These are phyloP conservation scores for Cheumatopsyche charites DNA, from an alignment of 1,140 invertebrate genomes.

Conservation along the genomic window DNA sequence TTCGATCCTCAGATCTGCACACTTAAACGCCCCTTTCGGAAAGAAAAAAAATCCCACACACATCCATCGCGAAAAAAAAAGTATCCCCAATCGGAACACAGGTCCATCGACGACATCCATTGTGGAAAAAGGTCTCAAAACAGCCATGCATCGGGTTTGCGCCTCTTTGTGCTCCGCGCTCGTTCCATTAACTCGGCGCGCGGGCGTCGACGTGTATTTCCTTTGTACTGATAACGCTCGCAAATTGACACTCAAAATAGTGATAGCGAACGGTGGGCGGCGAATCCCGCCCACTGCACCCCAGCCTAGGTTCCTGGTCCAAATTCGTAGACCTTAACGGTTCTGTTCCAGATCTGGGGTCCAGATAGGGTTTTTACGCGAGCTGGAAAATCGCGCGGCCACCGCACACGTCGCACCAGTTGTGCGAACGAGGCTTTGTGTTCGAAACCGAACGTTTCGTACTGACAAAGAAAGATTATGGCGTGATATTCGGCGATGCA, in stretches of 20 bases:
- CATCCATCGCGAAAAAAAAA: too few species aligned
- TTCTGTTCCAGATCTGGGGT: constrained; percentile 23
- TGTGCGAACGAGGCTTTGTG: too few species aligned
- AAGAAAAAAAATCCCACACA: too few species aligned
- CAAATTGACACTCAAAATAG: constrained; percentile 40
- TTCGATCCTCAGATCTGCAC: too few species aligned
- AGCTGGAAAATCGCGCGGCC: constrained; percentile 13
- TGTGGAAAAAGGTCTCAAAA: constrained; percentile 12
- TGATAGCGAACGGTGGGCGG: constrained; percentile 29
- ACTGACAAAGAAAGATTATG: too few species aligned
- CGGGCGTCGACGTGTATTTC: constrained; percentile 29
- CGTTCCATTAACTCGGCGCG: constrained; percentile 31
- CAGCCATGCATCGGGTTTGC: not conserved
- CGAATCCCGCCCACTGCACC: not conserved
- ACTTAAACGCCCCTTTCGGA: too few species aligned
- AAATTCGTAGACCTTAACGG: constrained; percentile 37
- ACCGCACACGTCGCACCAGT: too few species aligned
- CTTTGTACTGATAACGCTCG: constrained; percentile 34
- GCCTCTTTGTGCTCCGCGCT: constrained; percentile 10
- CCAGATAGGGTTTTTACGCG: constrained; percentile 25
- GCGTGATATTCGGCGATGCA: too few species aligned
- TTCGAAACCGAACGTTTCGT: too few species aligned
- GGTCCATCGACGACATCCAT: not conserved
- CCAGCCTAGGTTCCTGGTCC: constrained; percentile 23
- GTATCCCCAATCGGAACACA: too few species aligned